Evolutionary conservation across 2,888 invertebrate species (phyloP).

Genomic region (Priocnemis perturbator): DNA sequence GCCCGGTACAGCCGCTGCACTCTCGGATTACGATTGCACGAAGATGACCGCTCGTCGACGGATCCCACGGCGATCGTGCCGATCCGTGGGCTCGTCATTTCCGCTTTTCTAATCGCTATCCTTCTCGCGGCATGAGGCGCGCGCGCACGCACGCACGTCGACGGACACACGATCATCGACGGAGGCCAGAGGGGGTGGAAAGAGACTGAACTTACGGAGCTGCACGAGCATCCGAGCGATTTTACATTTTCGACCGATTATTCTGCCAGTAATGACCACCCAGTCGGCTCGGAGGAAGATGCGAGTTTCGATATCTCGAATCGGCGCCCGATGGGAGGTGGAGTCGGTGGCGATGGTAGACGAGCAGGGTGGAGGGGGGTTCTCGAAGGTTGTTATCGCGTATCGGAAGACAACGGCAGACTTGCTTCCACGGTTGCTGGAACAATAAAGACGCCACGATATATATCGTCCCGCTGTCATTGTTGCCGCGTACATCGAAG

Average conservation of each 20-base stretch:
- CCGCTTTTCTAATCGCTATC: slow-evolving; percentile 38
- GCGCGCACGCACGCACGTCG: slow-evolving; percentile 12
- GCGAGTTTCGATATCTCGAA: slow-evolving; percentile 12
- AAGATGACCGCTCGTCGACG: slow-evolving; percentile 13
- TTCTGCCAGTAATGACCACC: slow-evolving; percentile 26
- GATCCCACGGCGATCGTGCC: slow-evolving; percentile 7
- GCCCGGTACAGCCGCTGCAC: slow-evolving; percentile 66
- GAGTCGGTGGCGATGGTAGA: background rate
- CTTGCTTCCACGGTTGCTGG: slow-evolving; percentile 13
- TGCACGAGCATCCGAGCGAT: slow-evolving; percentile 21
- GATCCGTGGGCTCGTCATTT: slow-evolving; percentile 32
- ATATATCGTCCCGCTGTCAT: slow-evolving; percentile 36
- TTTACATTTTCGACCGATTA: slow-evolving; percentile 30
- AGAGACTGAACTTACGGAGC: background rate
- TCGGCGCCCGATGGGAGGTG: background rate
- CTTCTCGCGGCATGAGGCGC: slow-evolving; percentile 23
- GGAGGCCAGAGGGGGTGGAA: slow-evolving; percentile 4
- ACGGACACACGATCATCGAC: no score
- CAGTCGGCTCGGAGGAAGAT: slow-evolving; percentile 25
- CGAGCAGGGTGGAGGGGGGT: slow-evolving; percentile 7
- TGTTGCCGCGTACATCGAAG: slow-evolving; percentile 16
- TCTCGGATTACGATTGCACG: slow-evolving; percentile 11
- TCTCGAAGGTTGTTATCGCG: slow-evolving; percentile 18
- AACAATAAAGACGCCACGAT: slow-evolving; percentile 26
- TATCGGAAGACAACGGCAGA: slow-evolving; percentile 10